These are phyloP conservation scores for Craseonycteris thonglongyai DNA, from an alignment of 2,113 vertebrate genomes.

Conservation along the genomic window DNA sequence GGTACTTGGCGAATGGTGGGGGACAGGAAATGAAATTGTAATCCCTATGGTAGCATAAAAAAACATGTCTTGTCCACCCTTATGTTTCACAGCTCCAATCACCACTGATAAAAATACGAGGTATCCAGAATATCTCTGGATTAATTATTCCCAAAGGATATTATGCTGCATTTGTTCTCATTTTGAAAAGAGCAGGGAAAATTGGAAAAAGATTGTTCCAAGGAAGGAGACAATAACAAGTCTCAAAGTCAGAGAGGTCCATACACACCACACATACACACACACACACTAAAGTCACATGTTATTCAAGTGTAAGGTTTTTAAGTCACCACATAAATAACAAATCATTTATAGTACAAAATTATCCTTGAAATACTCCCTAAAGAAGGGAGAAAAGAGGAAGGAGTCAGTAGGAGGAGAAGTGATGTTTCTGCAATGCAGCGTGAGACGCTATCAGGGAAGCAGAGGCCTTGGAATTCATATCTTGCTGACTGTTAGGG, in stretches of 20 bases:
- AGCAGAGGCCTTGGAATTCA: neutral
- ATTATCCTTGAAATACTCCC: neutral
- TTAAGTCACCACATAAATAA: neutral
- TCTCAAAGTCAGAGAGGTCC: neutral
- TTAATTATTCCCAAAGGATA: neutral
- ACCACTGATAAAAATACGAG: neutral
- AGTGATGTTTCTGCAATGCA: neutral
- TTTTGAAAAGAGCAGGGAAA: neutral
- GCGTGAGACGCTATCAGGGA: neutral
- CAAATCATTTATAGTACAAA: neutral
- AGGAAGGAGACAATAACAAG: neutral
- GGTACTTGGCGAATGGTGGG: neutral
- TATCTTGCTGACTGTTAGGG: neutral
- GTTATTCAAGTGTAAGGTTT: neutral
- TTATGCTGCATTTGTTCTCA: neutral
- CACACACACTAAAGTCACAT: neutral
- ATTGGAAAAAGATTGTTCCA: neutral
- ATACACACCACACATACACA: neutral
- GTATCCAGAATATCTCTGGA: neutral
- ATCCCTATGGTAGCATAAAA: neutral
- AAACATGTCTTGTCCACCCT: neutral
- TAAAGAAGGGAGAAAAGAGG: neutral
- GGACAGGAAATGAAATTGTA: neutral
- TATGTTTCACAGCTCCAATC: neutral
- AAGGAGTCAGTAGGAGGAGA: neutral